phyloP scores from a whole-genome alignment of 2,113 vertebrate genomes.

The Fregetta grallaria region DNA sequence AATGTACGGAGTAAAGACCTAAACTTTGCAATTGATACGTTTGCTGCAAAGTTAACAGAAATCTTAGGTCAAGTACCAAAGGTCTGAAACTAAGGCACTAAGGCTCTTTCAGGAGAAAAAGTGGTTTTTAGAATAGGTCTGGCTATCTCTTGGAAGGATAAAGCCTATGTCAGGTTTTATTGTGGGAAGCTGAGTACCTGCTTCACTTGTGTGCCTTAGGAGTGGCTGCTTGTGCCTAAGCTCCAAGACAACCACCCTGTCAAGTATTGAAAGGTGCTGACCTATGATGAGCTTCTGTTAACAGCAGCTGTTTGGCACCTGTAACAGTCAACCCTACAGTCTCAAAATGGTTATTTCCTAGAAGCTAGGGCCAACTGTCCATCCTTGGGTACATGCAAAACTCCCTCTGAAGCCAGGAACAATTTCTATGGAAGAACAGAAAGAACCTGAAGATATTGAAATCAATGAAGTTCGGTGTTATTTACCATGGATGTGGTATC shows the following conservation, averaged over 20 bases:
- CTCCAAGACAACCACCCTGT: background rate
- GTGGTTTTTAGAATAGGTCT: background rate
- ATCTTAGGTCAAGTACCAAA: background rate
- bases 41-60: constrained; percentile 29
- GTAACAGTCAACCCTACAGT: background rate
- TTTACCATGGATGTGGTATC: background rate
- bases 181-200: background rate
- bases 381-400: background rate
- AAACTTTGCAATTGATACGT: background rate
- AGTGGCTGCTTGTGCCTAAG: background rate
- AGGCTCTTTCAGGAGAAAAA: background rate
- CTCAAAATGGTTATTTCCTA: background rate
- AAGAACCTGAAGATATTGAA: background rate
- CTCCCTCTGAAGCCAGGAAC: background rate
- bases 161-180: background rate
- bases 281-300: background rate
- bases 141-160: background rate
- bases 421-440: background rate
- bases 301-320: background rate
- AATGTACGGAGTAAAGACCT: background rate
- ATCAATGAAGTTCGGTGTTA: background rate
- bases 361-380: background rate
- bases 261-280: background rate
- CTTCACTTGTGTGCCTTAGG: background rate
- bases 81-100: background rate